Base-by-base conservation (phyloP, 2,888 invertebrate species). In the Barypeithes pellucidus region DNA sequence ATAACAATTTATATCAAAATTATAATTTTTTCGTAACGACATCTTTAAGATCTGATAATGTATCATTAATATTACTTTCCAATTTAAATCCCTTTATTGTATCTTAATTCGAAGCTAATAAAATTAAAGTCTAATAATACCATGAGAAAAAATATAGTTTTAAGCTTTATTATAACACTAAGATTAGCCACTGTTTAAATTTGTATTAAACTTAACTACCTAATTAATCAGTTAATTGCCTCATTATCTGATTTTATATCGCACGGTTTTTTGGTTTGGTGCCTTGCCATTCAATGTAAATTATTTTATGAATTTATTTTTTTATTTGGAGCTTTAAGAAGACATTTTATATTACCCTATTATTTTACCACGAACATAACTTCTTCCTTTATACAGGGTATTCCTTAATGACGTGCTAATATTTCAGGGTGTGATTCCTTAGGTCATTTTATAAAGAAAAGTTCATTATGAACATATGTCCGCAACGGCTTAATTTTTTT, bases 111-210 rank as follows among this genome's bases (percentile, higher is more conserved):
- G 8, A 18, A 29, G 5, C 1, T 14, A 54, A 54, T 54, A 29
- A 54, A 54, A 14, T n/a, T 29, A 29, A 14, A 12, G 12, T 14
- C 16, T 33, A 18, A 33, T 14, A 36, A 57, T 11, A 16, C 8
- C 33, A 2, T 57, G 54, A 29, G 33, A 57, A 18, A 24, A 14
- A 8, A 33, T 5, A 24, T 57, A 24, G n/a, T 24, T 50, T 18
- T 12, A 50, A 22, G 20, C 20, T 22, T 50, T 20, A 12, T 24
- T 50, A 5, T 50, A 50, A 22, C 1, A 5, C 24, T 50, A 1
- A 24, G 50, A 50, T 50, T 50, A 50, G 22, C 50, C 50, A 50
- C 50, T 50, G 50, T 50, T 50, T 50, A 29, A 8, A 29, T 29
- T 29, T 29, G 5, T 29, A 29, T 29, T 29, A 29, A 5, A 29